Evolutionary conservation across 2,888 invertebrate genomes (phyloP).

Genomic region (Lithophane ornitopus): DNA sequence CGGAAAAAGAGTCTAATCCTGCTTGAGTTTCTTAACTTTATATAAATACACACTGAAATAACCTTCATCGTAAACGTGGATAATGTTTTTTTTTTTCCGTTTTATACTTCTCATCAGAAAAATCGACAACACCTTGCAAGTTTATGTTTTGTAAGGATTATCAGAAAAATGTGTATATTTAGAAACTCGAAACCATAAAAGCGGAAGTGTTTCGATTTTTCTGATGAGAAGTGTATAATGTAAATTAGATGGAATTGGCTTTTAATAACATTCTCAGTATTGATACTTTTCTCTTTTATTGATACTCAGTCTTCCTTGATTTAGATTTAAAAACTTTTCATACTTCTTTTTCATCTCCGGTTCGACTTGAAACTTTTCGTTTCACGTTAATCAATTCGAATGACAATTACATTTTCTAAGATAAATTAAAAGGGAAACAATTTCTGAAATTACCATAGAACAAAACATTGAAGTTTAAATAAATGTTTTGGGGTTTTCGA

Average conservation of each 20-base stretch:
- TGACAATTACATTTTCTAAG: conserved; percentile 47
- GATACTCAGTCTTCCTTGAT: conserved; percentile 41
- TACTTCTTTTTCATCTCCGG: conserved; percentile 40
- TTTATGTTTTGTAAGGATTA: no score
- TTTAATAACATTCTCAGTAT: conserved; percentile 16
- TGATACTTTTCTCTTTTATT: no score
- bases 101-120: no score
- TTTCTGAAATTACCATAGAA: conserved; percentile 44
- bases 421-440: conserved; percentile 38
- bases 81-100: no score
- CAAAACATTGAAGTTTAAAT: conserved; percentile 50
- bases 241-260: not conserved
- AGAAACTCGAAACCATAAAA: no score
- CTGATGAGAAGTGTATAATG: no score
- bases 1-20: conserved; percentile 28
- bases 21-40: conserved; percentile 2
- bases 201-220: no score
- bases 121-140: no score
- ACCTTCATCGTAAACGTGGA: not conserved
- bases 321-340: conserved; percentile 58
- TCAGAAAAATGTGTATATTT: no score
- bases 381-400: conserved; percentile 51
- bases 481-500: conserved; percentile 39
- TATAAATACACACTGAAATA: not conserved
- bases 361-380: conserved; percentile 39